Conservation (phyloP, 2,797 vertebrate genomes). For the Cephalopachus bancanus region DNA sequence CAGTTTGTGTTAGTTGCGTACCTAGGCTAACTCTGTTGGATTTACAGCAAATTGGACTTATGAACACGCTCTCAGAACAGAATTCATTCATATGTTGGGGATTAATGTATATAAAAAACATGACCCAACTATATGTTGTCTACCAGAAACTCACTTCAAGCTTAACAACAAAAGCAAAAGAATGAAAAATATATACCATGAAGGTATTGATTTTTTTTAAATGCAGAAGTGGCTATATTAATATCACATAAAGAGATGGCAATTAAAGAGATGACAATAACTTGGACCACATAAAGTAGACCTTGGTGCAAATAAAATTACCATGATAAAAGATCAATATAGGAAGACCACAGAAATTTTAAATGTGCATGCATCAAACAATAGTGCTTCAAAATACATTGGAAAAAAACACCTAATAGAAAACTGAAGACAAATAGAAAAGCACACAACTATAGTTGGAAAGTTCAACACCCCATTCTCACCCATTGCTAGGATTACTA, state of each 20-base stretch:
- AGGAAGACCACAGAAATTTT: not conserved
- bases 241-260: not conserved
- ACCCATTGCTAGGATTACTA: not conserved
- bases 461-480: slow-evolving; percentile 2
- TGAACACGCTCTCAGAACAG: too few relatives aligned
- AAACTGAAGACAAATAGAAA: slow-evolving; percentile 28
- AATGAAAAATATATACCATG: not conserved
- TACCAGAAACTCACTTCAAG: slow-evolving; percentile 35
- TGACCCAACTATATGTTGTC: not conserved
- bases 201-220: not conserved
- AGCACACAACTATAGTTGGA: not conserved
- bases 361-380: not conserved
- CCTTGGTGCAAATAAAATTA: too few relatives aligned
- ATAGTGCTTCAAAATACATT: not conserved
- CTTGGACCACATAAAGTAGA: not conserved
- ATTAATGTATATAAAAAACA: not conserved
- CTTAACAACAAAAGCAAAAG: not conserved
- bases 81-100: too few relatives aligned
- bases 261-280: too few relatives aligned
- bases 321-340: not conserved
- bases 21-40: too few relatives aligned
- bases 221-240: not conserved
- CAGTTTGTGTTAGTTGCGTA: too few relatives aligned
- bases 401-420: not conserved
- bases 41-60: too few relatives aligned